These are phyloP conservation scores for Antennarius striatus DNA, from an alignment of 2,113 vertebrate species.

Conservation along the genomic window DNA sequence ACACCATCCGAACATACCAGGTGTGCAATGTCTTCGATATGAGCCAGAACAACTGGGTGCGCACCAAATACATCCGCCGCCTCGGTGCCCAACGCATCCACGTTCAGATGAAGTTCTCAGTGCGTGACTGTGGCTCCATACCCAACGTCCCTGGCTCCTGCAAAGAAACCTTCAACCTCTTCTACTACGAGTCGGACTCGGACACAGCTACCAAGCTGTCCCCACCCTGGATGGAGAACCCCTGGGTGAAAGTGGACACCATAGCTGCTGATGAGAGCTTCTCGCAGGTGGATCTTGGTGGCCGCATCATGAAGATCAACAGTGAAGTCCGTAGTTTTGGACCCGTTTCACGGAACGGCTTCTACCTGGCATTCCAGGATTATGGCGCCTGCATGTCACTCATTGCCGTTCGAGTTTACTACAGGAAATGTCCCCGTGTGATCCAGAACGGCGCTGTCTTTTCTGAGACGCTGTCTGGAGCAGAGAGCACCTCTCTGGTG, in stretches of 20 bases:
- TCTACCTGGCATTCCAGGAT: slow-evolving; percentile 97
- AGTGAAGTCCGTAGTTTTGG: slow-evolving; percentile 94
- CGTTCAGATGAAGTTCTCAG: slow-evolving; percentile 97
- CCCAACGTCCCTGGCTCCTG: slow-evolving; percentile 95
- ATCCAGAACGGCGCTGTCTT: slow-evolving; percentile 92
- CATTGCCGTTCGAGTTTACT: slow-evolving; percentile 92
- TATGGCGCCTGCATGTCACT: slow-evolving; percentile 97
- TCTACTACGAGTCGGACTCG: slow-evolving; percentile 90
- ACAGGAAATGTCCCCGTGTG: slow-evolving; percentile 89
- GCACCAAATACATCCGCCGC: slow-evolving; percentile 90
- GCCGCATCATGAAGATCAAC: slow-evolving; percentile 97
- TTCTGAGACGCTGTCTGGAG: slow-evolving; percentile 94
- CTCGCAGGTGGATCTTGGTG: slow-evolving; percentile 93
- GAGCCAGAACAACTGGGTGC: slow-evolving; percentile 97
- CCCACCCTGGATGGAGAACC: slow-evolving; percentile 96
- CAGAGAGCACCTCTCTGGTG: slow-evolving; percentile 94
- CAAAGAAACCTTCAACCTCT: slow-evolving; percentile 98
- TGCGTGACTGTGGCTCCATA: slow-evolving; percentile 96
- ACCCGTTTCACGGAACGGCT: slow-evolving; percentile 89
- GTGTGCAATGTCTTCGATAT: slow-evolving; percentile 95
- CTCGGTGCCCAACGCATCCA: slow-evolving; percentile 92
- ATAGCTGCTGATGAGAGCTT: slow-evolving; percentile 96
- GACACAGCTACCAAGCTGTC: slow-evolving; percentile 87
- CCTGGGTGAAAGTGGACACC: slow-evolving; percentile 96
- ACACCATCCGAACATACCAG: slow-evolving; percentile 97